These are phyloP conservation scores for Muscicapa comitata DNA, from an alignment of 2,797 vertebrate species.

Conservation along the genomic window DNA sequence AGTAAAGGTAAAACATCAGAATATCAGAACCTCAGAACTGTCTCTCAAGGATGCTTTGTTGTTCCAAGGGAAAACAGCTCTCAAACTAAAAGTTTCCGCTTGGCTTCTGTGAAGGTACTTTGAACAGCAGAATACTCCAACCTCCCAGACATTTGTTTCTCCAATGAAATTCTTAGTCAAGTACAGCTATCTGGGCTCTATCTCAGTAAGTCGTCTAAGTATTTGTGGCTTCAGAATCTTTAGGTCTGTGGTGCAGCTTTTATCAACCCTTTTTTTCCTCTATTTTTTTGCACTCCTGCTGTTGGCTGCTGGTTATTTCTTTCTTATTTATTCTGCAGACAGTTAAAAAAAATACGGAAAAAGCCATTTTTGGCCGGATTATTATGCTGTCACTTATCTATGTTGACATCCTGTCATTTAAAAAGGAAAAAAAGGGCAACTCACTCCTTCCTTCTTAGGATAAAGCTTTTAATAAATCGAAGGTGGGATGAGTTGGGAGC, in stretches of 20 bases:
- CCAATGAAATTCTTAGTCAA: background rate
- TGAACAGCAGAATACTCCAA: background rate
- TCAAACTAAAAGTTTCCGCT: background rate
- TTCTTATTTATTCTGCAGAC: background rate
- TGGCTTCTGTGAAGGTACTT: background rate
- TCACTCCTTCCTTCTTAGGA: background rate
- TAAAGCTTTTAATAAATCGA: background rate
- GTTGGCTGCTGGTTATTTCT: accelerated
- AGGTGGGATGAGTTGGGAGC: background rate
- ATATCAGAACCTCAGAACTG: background rate
- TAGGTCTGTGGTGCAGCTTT: background rate
- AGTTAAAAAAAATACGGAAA: background rate
- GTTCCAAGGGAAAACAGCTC: background rate
- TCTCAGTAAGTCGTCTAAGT: background rate
- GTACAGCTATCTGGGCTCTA: background rate
- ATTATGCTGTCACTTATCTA: background rate
- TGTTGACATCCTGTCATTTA: background rate
- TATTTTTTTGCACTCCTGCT: background rate
- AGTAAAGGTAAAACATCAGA: background rate
- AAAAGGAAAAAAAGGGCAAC: background rate
- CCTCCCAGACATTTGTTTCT: background rate
- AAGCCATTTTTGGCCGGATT: background rate
- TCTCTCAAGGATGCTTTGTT: background rate
- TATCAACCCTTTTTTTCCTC: accelerated
- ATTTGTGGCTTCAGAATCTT: background rate